phyloP scores from a whole-genome alignment of 2,797 vertebrate genomes.

The Hirundo rustica region DNA sequence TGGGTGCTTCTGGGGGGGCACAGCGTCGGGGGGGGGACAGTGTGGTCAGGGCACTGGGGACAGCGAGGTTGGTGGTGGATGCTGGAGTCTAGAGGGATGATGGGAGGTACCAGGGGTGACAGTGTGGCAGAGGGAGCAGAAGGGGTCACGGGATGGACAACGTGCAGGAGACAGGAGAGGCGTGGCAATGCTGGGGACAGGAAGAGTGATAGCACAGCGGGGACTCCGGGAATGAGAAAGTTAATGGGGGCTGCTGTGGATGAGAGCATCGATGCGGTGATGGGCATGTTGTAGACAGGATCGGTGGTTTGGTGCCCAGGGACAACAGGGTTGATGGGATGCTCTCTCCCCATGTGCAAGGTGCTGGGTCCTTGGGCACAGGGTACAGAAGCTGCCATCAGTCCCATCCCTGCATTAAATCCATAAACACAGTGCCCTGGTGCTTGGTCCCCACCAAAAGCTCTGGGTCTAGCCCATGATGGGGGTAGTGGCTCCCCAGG shows the following conservation, averaged over 20 bases:
- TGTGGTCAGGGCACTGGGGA: not conserved
- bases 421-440: not conserved
- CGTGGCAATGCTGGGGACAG: rapidly evolving
- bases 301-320: not conserved
- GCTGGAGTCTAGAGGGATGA: not conserved
- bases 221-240: not conserved
- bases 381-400: not conserved
- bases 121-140: too few relatives aligned
- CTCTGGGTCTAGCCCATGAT: not conserved
- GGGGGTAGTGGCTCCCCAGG: not conserved
- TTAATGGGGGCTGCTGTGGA: not conserved
- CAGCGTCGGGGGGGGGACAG: not conserved
- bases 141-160: not conserved
- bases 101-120: not conserved
- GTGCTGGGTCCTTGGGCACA: not conserved
- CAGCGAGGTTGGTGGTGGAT: not conserved
- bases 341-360: not conserved
- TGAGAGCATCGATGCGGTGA: not conserved
- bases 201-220: not conserved
- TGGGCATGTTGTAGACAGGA: not conserved
- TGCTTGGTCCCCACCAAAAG: rapidly evolving
- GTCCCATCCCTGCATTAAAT: not conserved
- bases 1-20: rapidly evolving
- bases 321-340: not conserved
- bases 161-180: not conserved